Evolutionary conservation across 2,888 invertebrate species (phyloP).

Genomic region (Julus scanicus): DNA sequence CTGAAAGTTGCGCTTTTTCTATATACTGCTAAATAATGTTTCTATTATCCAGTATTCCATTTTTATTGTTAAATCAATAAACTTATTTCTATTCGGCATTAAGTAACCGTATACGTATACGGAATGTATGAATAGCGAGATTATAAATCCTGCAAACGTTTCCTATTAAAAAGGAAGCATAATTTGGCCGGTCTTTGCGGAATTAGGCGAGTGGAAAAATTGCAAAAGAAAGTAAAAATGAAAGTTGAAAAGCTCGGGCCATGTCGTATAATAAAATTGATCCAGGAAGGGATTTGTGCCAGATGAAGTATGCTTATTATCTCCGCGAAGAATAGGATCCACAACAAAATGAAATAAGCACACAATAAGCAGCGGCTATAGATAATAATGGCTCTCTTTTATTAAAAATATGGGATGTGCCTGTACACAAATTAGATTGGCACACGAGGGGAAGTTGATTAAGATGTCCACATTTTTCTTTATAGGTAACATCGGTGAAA

Average conservation of each 20-base stretch:
- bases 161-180: too few relatives aligned
- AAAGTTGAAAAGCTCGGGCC: neutral
- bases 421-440: conserved; percentile 3
- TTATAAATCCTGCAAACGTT: too few relatives aligned
- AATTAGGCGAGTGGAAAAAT: neutral
- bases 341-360: neutral
- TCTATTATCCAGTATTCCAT: too few relatives aligned
- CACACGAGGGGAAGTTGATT: neutral
- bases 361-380: conserved; percentile 2
- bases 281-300: conserved; percentile 2
- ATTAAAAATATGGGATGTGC: neutral
- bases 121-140: too few relatives aligned
- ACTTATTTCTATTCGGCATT: too few relatives aligned
- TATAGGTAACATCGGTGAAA: neutral
- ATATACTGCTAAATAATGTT: too few relatives aligned
- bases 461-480: neutral
- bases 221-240: neutral
- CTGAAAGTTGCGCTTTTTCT: too few relatives aligned
- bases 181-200: neutral
- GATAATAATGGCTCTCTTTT: neutral
- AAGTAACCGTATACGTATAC: too few relatives aligned
- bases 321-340: neutral
- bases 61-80: too few relatives aligned
- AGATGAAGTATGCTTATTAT: conserved; percentile 9
- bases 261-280: neutral